Evolutionary conservation across 2,797 vertebrate genomes (phyloP).

Genomic region (Gymnothorax javanicus): DNA sequence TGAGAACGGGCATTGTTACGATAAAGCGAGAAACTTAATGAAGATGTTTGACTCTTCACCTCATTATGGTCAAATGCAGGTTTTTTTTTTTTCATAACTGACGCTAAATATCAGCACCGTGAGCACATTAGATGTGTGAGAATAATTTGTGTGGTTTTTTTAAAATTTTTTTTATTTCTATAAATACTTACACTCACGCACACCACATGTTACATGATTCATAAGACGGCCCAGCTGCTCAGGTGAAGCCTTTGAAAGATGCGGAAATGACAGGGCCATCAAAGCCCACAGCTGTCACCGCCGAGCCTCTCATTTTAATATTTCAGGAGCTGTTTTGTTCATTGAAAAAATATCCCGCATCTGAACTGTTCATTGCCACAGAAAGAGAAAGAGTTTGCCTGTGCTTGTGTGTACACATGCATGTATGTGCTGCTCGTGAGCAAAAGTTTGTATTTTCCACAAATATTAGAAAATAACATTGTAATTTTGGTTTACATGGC

Average conservation of each 20-base stretch:
- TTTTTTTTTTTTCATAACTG: neutral
- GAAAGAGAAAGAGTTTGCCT: neutral
- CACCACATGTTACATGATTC: constrained; percentile 38
- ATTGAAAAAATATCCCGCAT: constrained; percentile 4
- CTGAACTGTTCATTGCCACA: neutral
- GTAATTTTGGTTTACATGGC: neutral
- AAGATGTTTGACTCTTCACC: neutral
- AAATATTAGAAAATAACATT: neutral
- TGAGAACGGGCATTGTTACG: neutral
- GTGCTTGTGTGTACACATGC: neutral
- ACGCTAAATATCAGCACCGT: neutral
- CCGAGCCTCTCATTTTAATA: constrained; percentile 37
- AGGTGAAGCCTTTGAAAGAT: constrained; percentile 20
- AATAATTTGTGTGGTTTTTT: neutral
- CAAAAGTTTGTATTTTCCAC: neutral
- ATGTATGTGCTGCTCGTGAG: too few relatives aligned
- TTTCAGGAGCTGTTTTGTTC: constrained; percentile 39
- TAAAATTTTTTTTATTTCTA: neutral
- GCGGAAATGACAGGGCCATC: constrained; percentile 30
- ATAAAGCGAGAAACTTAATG: neutral
- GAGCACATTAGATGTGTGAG: neutral
- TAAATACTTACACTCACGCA: constrained; percentile 23
- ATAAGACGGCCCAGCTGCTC: constrained; percentile 43
- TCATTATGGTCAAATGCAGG: neutral
- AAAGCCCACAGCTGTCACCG: constrained; percentile 31